Evolutionary conservation across 2,113 vertebrate genomes (phyloP), one percentile per base, ranked within the genome.

Genomic region (Condylura cristata): DNA sequence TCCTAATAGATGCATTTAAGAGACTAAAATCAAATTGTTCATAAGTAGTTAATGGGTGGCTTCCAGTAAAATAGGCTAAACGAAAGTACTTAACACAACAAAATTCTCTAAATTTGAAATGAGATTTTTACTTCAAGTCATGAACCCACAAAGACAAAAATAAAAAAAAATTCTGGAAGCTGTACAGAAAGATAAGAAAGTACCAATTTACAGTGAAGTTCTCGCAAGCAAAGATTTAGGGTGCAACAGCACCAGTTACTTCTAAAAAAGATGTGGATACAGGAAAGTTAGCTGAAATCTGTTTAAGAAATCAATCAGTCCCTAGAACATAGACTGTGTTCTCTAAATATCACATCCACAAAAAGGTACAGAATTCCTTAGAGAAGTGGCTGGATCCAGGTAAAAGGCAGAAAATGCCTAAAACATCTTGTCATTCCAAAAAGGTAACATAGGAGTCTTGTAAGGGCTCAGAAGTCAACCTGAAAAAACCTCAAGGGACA

Each of bases 51-150:
- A 85, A 68, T 30, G 10, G 30, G 39, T 70, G 26, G 26, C 61
- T 92, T 86, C 51, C 60, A 68, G 60, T 68, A 85, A 78, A 86
- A 76, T 17, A 76, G 24, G 32, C 66, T 76, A 84, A 66, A 91
- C 24, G 30, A 34, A 68, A 37, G 26, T 70, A 86, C 34, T 60
- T 60, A 86, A 48, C 39, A 48, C 17, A 53, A 84, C 41, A 71
- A 82, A 63, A 63, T 32, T 71, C 82, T 34, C 37, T 58, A 68
- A 68, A 91, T 76, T 60, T 76, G 85, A 85, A 46, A 68, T 44
- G 39, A 51, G 26, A 78, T 11, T 37, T 78, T 92, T 92, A 78
- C 24, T 53, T 78, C 30, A 87, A 63, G 16, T 85, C 60, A 46
- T 76, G 66, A 79, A 92, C 75, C 39, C 9, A 46, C 8, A 68